These are phyloP conservation scores for Urocyon cinereoargenteus DNA, from an alignment of 2,797 vertebrate species.

Conservation along the genomic window DNA sequence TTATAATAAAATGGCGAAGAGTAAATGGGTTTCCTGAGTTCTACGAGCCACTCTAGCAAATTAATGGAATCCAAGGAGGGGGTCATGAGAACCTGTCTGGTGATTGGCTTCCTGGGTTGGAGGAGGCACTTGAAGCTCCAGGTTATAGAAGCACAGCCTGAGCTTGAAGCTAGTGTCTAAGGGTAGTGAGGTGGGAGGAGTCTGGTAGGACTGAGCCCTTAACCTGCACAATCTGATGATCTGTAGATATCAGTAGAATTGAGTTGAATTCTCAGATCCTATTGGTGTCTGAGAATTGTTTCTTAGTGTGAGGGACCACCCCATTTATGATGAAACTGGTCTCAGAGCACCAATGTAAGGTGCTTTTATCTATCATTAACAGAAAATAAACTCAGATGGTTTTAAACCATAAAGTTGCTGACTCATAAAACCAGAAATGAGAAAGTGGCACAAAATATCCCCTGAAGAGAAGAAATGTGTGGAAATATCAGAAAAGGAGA, in stretches of 20 bases:
- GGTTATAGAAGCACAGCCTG: background rate
- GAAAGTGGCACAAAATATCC: background rate
- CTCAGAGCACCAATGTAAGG: background rate
- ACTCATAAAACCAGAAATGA: background rate
- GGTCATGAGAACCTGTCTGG: background rate
- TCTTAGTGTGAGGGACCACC: background rate
- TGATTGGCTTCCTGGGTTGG: background rate
- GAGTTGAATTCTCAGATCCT: background rate
- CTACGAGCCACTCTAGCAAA: background rate
- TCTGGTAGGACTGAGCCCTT: background rate
- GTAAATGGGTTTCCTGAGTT: background rate
- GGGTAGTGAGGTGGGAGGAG: background rate
- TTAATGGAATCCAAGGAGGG: background rate
- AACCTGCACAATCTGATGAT: background rate
- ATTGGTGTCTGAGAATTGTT: background rate
- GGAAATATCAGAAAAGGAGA: too few relatives aligned
- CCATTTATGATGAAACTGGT: background rate
- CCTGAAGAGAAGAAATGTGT: background rate
- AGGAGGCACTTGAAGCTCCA: background rate
- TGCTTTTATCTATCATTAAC: background rate
- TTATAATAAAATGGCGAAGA: background rate
- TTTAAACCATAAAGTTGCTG: background rate
- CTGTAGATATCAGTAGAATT: fast-evolving
- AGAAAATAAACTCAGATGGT: background rate
- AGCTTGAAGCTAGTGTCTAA: background rate